Percentiles rank a stretch among this genome's conserved stretches.
Evolutionary conservation across 2,888 invertebrate species (phyloP).

Genomic region (Griposia aprilina): DNA sequence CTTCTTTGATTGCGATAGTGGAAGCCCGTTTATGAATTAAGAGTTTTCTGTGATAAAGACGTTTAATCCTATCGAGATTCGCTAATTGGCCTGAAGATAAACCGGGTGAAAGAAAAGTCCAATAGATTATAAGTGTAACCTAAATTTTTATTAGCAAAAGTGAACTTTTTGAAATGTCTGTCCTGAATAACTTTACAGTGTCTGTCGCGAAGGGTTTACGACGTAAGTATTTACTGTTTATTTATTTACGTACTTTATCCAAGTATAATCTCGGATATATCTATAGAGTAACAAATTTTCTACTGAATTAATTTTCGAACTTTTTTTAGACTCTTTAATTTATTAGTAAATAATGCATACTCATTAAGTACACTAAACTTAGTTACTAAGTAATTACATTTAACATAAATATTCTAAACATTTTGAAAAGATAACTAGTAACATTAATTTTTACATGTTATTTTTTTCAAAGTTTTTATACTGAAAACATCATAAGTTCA

Average conservation of each 20-base stretch:
- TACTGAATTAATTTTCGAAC: neutral
- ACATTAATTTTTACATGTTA: neutral
- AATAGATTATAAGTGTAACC: conserved; percentile 62
- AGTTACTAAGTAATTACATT: neutral
- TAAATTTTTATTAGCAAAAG: conserved; percentile 49
- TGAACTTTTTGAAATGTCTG: conserved; percentile 78
- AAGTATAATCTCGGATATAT: neutral
- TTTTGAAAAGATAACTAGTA: neutral
- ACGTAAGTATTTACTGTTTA: conserved; percentile 79
- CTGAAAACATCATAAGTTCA: neutral
- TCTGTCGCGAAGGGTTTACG: conserved; percentile 82
- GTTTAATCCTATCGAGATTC: conserved; percentile 41
- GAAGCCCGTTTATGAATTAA: conserved; percentile 45
- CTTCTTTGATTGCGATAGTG: conserved; percentile 39
- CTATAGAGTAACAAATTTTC: neutral
- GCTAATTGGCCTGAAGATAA: conserved; percentile 35
- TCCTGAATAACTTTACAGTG: conserved; percentile 86
- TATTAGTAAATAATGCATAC: neutral
- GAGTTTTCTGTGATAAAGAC: conserved; percentile 58
- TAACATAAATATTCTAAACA: neutral
- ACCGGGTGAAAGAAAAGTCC: conserved; percentile 39
- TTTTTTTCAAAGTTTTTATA: neutral
- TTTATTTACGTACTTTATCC: neutral
- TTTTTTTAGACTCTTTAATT: neutral
- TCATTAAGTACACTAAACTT: neutral